Evolutionary conservation across 2,888 invertebrate genomes (phyloP).

Genomic region (Ceraclea dissimilis): DNA sequence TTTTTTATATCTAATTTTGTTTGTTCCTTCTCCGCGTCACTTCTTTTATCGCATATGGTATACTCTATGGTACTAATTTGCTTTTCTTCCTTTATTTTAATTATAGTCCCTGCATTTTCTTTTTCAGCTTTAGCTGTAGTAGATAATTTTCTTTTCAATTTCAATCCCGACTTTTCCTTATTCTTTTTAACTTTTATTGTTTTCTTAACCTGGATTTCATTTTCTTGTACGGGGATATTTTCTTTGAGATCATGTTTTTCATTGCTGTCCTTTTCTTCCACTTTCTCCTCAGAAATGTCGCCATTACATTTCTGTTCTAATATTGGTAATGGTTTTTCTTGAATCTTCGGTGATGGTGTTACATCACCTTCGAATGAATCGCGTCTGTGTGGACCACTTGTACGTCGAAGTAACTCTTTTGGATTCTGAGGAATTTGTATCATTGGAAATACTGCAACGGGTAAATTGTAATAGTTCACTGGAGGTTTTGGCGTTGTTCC

Average conservation of each 20-base stretch:
- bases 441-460: constrained; percentile 50
- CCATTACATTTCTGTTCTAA: too few relatives aligned
- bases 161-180: background rate
- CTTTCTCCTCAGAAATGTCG: background rate
- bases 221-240: background rate
- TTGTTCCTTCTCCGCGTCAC: background rate
- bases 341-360: background rate
- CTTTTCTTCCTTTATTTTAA: constrained; percentile 3
- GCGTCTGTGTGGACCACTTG: constrained; percentile 34
- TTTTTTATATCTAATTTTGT: background rate
- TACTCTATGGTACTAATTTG: background rate
- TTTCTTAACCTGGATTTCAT: background rate
- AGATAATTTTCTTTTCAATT: constrained; percentile 2
- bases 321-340: background rate
- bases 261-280: constrained; percentile 1
- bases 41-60: background rate
- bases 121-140: background rate
- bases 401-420: constrained; percentile 43
- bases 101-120: background rate
- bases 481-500: constrained; percentile 37
- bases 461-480: constrained; percentile 42
- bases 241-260: constrained; percentile 1
- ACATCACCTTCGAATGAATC: constrained; percentile 18
- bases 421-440: constrained; percentile 65
- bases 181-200: constrained; percentile 2